Evolutionary conservation across 2,113 vertebrate genomes (phyloP), one percentile per base, ranked within the genome.

Genomic region (Epinephelus lanceolatus): DNA sequence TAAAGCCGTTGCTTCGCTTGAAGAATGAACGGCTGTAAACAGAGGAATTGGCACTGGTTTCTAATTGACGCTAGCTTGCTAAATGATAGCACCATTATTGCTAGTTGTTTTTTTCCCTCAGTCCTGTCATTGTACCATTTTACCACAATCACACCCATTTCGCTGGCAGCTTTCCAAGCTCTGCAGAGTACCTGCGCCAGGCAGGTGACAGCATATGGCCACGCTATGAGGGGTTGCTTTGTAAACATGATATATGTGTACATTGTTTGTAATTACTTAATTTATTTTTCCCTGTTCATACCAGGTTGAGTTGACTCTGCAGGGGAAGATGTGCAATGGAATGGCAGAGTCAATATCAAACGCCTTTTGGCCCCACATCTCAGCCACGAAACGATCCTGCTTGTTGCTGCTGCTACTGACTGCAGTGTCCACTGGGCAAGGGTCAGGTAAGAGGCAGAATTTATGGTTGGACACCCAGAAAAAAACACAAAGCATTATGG

Each of bases 251-350:
- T 37, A 19, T 56, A 0, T 62, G 11, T 33, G 10, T 62, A 30
- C 19, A 18, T 11, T 37, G 23, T 40, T 49, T 23, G 2, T 61
- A 21, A 65, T 71, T 53, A 6, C 6, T 10, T 37, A 7, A 37
- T 45, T 45, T 3, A 11, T 23, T 7, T 3, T 63, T 82, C 45
- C 76, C 6, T 69, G 0, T 25, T 59, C 1, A 23, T 57, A 1
- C 25, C 78, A 92, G 91, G 89, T 86, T 45, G 78, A 73, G 65
- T 84, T 88, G 88, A 87, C 86, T 91, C 90, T 89, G 91, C 78
- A 81, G 79, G 83, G 49, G 84, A 95, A 94, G 82, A 95, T 95
- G 95, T 91, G 93, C 94, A 87, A 95, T 95, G 95, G 94, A 93
- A 95, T 94, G 90, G 84, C 71, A 88, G 85, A 89, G 89, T 89